Evolutionary conservation across 2,888 invertebrate species (phyloP).

Genomic region (Aphidoletes aphidimyza): DNA sequence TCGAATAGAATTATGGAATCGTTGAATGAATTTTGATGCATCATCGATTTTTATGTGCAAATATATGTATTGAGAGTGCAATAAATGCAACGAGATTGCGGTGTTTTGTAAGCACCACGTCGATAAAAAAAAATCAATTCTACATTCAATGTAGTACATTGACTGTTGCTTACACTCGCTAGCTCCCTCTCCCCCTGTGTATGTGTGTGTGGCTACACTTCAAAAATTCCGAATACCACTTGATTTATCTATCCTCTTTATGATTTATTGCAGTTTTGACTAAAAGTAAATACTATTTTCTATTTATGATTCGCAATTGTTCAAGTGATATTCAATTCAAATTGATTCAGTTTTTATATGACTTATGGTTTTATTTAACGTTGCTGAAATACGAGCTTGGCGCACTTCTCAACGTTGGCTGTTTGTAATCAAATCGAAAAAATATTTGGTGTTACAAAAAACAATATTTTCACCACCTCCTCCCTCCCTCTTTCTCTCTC

Average conservation of each 20-base stretch:
- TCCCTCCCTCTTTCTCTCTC: neutral
- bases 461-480: too few species aligned
- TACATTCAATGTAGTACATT: neutral
- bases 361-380: neutral
- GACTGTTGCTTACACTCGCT: too few species aligned
- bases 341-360: constrained; percentile 21
- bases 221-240: neutral
- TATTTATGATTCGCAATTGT: neutral
- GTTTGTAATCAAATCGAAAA: neutral
- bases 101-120: too few species aligned
- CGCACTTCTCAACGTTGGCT: neutral
- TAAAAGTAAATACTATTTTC: neutral
- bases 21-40: constrained; percentile 16
- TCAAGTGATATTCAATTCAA: constrained; percentile 26
- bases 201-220: too few species aligned
- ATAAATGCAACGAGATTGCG: too few species aligned
- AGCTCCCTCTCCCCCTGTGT: too few species aligned
- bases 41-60: neutral
- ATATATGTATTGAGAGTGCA: neutral
- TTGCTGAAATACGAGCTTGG: neutral
- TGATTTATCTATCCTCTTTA: neutral
- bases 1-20: neutral
- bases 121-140: too few species aligned
- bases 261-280: neutral
- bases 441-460: neutral